Evolutionary conservation across 2,113 vertebrate species (phyloP).

Genomic region (Picathartes gymnocephalus): DNA sequence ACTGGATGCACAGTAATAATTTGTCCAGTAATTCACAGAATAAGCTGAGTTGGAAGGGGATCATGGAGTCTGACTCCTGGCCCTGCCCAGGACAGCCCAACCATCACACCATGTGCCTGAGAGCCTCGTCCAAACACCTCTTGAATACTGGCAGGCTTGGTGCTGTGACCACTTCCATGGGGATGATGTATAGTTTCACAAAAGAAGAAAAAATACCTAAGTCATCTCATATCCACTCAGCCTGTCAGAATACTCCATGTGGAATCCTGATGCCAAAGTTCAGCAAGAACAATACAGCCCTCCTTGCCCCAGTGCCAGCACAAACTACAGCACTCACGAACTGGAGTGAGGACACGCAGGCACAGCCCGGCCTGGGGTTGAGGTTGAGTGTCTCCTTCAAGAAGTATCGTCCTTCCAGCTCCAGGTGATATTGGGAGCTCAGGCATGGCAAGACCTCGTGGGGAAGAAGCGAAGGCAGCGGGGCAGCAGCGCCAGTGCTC

Average conservation of each 20-base stretch:
- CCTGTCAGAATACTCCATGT: neutral
- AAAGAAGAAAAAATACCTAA: neutral
- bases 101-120: no score
- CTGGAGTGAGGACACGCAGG: neutral
- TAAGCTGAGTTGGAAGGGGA: neutral
- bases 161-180: neutral
- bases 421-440: neutral
- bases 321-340: neutral
- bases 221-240: neutral
- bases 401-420: neutral
- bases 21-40: neutral
- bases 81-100: neutral
- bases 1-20: neutral
- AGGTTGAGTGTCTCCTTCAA: neutral
- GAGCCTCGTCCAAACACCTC: neutral
- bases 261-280: neutral
- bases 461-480: neutral
- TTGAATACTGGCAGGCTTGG: neutral
- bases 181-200: neutral
- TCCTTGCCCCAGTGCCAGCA: neutral
- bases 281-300: neutral
- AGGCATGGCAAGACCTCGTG: neutral
- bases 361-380: neutral
- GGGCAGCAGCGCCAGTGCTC: neutral
- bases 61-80: rapidly evolving